Evolutionary conservation across 2,113 vertebrate genomes (phyloP), one percentile per base, ranked within the genome.

Genomic region (Bucco capensis): DNA sequence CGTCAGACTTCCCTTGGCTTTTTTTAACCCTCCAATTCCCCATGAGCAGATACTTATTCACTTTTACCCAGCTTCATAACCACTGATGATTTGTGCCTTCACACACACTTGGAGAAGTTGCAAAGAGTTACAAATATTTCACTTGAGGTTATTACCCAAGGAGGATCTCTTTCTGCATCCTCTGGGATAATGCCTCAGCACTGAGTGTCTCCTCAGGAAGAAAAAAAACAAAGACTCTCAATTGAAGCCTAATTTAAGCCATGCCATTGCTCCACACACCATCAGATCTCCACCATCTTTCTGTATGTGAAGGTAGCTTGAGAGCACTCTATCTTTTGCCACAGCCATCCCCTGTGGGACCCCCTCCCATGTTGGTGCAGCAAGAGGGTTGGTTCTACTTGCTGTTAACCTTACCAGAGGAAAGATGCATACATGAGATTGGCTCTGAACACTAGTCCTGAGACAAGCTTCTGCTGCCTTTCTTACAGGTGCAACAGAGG

Each of bases 11-110:
- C 66, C 62, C 86, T 86, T 83, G 61, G 37, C 57, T 78, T 21
- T 88, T 77, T 76, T 94, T 94, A 96, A 94, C 83, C 37, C 80
- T 86, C 16, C 7, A 70, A 3, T 23, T 69, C 53, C 58, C 53
- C 58, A 16, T 31, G 14, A 76, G 42, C 16, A 76, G 47, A 46
- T 30, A 56, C 2, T 8, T 51, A 57, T 12, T 67, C 56, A 44
- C 35, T 42, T 6, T 67, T 88, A 54, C 23, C 30, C 35, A 74
- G 44, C 30, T 67, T 81, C 53, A 51, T 51, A 50, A 81, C 19
- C 15, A n/a, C 42, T 47, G 56, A 70, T 14, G 31, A 75, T 64
- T 27, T 58, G 28, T 51, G 49, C n/a, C 54, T 74, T 77, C 42
- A 35, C 44, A n/a, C n/a, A n/a, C n/a, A n/a, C 64, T 89, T 4